phyloP scores from a whole-genome alignment of 2,113 vertebrate species.

The Sitta europaea region DNA sequence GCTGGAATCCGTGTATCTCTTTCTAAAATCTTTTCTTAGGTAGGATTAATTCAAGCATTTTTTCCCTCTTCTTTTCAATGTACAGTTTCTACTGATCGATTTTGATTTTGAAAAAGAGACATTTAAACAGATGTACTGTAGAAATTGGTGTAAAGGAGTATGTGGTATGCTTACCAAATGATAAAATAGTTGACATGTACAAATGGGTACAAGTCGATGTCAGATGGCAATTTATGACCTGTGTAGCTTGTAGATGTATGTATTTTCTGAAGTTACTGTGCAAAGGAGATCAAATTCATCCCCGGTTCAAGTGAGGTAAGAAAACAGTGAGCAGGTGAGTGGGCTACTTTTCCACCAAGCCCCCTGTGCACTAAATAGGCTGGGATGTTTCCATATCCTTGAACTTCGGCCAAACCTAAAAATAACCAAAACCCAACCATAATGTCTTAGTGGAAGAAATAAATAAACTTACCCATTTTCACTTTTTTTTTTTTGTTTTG shows the following conservation, averaged over 20 bases:
- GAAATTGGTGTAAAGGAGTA: not conserved
- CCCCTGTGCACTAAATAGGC: not conserved
- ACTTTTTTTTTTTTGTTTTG: constrained; percentile 2
- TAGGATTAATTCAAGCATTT: not conserved
- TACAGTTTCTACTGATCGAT: not conserved
- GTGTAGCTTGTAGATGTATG: not conserved
- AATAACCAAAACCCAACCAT: not conserved
- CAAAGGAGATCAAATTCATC: not conserved
- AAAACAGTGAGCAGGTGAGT: not conserved
- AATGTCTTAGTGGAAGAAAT: not conserved
- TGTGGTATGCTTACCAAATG: not conserved
- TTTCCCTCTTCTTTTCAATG: not conserved
- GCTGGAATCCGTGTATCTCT: not conserved
- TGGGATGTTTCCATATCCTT: not conserved
- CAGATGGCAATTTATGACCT: not conserved
- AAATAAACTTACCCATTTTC: not conserved
- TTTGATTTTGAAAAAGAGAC: not conserved
- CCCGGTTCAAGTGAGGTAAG: not conserved
- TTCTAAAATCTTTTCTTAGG: constrained; percentile 15
- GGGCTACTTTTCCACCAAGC: not conserved
- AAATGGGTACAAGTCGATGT: not conserved
- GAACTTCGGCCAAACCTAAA: not conserved
- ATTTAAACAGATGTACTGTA: not conserved
- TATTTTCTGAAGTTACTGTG: not conserved
- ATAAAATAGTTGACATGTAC: not conserved